Evolutionary conservation across 1,140 invertebrate genomes (phyloP).

Genomic region (Neelides sp.): DNA sequence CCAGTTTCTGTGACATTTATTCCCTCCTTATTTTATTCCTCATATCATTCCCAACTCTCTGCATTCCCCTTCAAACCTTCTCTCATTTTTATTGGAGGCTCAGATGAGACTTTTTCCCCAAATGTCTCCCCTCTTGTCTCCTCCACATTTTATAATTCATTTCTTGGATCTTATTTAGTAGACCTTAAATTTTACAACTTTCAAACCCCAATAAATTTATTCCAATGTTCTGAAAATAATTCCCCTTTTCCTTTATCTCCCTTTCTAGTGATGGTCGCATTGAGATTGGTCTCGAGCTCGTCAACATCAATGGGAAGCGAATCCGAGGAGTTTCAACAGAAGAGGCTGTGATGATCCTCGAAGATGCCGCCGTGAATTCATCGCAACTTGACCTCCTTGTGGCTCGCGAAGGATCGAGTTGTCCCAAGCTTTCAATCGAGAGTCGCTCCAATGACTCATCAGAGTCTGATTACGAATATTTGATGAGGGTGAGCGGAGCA

Average conservation of each 20-base stretch:
- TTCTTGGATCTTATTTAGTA: too few species aligned
- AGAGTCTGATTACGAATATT: not conserved
- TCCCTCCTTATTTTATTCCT: not conserved
- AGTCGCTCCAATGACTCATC: not conserved
- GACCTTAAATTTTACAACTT: too few species aligned
- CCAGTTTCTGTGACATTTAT: not conserved
- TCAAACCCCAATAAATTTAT: too few species aligned
- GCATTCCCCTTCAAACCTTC: too few species aligned
- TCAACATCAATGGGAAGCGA: conserved; percentile 43
- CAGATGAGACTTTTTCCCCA: too few species aligned
- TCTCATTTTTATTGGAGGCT: too few species aligned
- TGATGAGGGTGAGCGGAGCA: not conserved
- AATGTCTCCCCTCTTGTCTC: too few species aligned
- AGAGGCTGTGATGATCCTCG: conserved; percentile 39
- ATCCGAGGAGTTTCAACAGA: conserved; percentile 40
- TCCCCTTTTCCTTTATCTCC: conserved; percentile 7
- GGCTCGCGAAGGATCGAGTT: conserved; percentile 32
- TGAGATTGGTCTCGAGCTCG: conserved; percentile 41
- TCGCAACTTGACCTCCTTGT: conserved; percentile 42
- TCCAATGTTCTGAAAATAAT: not conserved
- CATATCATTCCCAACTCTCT: not conserved
- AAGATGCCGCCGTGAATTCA: conserved; percentile 34
- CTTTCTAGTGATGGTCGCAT: conserved; percentile 41
- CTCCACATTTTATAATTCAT: too few species aligned
- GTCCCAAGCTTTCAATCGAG: not conserved